A percentile compares a stretch with the other conserved stretches of the same genome.
phyloP scores from a whole-genome alignment of 2,113 vertebrate species.

The Donacobius atricapilla region DNA sequence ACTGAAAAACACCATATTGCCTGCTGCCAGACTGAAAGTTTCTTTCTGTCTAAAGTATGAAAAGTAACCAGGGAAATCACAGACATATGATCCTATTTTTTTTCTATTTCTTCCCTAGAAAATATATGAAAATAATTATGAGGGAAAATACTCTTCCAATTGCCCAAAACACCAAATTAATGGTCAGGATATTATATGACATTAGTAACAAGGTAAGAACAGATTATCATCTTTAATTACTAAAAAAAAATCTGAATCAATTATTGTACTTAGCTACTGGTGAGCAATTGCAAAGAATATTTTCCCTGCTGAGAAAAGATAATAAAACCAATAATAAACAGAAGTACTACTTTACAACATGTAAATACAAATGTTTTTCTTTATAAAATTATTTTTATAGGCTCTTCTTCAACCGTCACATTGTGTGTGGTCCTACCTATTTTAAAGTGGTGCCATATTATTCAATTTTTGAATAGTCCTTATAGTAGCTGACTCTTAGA shows the following conservation, averaged over 20 bases:
- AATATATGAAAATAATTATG: neutral
- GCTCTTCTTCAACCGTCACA: neutral
- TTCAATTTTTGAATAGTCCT: neutral
- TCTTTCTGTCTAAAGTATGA: neutral
- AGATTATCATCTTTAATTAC: conserved; percentile 4
- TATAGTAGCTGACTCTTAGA: neutral
- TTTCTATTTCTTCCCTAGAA: neutral
- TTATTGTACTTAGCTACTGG: neutral
- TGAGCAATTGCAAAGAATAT: neutral
- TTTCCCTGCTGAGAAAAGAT: neutral
- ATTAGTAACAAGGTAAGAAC: neutral
- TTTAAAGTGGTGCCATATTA: neutral
- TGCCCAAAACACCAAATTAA: neutral
- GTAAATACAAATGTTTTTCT: neutral
- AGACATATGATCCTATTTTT: neutral
- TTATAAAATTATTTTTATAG: neutral
- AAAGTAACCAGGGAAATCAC: neutral
- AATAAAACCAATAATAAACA: neutral
- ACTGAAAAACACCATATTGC: neutral
- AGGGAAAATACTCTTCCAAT: neutral
- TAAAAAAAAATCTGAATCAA: neutral
- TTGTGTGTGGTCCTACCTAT: neutral
- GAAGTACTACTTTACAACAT: neutral
- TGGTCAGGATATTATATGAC: neutral
- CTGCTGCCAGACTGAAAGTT: neutral